phyloP scores from a whole-genome alignment of 2,888 invertebrate species.

The Catonia carolina region DNA sequence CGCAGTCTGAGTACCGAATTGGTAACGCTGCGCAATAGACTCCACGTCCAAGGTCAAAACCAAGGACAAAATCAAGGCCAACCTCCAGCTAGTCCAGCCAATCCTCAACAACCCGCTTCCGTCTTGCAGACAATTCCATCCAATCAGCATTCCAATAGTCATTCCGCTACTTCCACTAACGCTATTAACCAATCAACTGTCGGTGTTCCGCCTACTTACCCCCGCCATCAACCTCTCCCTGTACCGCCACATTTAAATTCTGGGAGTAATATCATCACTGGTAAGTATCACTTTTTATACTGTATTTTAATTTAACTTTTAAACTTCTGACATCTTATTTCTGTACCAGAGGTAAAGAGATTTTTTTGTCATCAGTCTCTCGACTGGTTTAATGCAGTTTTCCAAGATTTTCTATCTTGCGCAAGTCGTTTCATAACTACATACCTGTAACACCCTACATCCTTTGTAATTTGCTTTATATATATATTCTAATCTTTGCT shows the following conservation, averaged over 20 bases:
- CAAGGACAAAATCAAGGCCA: constrained; percentile 48
- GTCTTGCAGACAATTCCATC: constrained; percentile 17
- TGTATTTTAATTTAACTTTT: not conserved
- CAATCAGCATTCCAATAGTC: constrained; percentile 7
- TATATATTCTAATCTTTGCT: too few species aligned
- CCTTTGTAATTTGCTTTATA: too few species aligned
- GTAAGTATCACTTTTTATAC: not conserved
- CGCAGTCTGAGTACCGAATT: constrained; percentile 86
- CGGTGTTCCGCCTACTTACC: constrained; percentile 27
- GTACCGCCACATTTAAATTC: constrained; percentile 18
- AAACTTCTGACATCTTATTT: too few species aligned
- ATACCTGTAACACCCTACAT: too few species aligned
- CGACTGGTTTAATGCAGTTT: too few species aligned
- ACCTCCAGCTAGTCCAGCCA: constrained; percentile 39
- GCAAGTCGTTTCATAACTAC: too few species aligned
- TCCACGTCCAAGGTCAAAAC: constrained; percentile 69
- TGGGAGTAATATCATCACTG: constrained; percentile 12
- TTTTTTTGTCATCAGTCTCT: too few species aligned
- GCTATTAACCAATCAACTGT: constrained; percentile 22
- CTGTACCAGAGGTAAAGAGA: too few species aligned
- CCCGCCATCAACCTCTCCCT: constrained; percentile 22
- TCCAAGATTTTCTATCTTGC: too few species aligned
- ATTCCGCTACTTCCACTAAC: constrained; percentile 8
- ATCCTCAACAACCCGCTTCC: constrained; percentile 41
- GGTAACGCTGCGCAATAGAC: constrained; percentile 81